Percentiles rank a stretch among this genome's conserved stretches.
phyloP scores from a whole-genome alignment of 2,888 invertebrate species.

The Polietes domitor region DNA sequence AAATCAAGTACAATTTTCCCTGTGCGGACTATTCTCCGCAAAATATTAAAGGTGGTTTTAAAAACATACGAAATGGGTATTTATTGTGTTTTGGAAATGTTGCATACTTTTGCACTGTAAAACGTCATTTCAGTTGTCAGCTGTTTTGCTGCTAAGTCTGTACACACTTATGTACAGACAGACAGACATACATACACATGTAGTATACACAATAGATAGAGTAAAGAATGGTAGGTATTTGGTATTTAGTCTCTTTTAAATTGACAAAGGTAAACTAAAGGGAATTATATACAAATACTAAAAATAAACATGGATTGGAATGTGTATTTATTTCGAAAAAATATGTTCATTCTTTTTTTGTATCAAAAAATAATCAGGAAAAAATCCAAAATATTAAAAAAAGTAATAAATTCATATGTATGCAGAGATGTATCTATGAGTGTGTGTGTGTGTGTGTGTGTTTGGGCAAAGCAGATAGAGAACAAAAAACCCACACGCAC shows the following conservation, averaged over 20 bases:
- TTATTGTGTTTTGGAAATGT: background rate
- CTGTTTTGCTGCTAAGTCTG: constrained; percentile 7
- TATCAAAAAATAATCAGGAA: constrained; percentile 2
- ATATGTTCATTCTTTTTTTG: background rate
- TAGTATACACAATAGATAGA: background rate
- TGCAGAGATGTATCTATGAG: no score
- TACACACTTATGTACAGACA: no score
- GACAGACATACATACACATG: no score
- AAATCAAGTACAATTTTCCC: no score
- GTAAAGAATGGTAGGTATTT: background rate
- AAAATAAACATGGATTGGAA: no score
- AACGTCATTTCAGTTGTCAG: constrained; percentile 11
- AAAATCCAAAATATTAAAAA: constrained; percentile 21
- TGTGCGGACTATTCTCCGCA: no score
- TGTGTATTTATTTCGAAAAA: background rate
- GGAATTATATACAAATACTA: no score
- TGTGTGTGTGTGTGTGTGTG: background rate
- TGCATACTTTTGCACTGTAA: background rate
- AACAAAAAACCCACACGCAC: constrained; percentile 11
- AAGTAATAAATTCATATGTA: background rate
- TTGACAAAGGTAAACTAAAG: background rate
- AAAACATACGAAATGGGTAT: background rate
- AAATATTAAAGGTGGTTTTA: background rate
- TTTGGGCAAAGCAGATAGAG: background rate
- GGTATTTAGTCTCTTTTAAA: background rate